Percentiles rank a stretch among this genome's conserved stretches.
Conservation (phyloP, 92 coral and sea anemone genomes). For the Epizoanthus rinbou region DNA sequence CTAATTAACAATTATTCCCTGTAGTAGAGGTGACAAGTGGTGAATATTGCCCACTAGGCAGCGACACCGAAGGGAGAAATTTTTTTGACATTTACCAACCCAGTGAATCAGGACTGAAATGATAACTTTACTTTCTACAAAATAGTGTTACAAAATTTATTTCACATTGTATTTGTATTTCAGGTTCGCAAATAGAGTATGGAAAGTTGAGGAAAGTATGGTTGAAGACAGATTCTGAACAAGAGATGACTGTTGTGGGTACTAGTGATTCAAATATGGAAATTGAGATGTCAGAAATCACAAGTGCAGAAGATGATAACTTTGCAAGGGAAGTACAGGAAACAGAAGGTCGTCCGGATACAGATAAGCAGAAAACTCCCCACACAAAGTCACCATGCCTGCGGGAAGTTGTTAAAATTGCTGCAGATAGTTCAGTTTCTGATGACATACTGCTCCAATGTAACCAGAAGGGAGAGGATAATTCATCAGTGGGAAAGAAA, state of each 20-base stretch:
- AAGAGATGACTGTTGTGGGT: slow-evolving; percentile 11
- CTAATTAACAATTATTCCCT: not conserved
- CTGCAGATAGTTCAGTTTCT: slow-evolving; percentile 41
- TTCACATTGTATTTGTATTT: not conserved
- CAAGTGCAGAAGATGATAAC: not conserved
- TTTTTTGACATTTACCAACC: not conserved
- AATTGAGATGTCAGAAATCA: not conserved
- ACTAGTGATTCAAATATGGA: not conserved
- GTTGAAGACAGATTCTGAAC: not conserved
- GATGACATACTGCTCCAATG: slow-evolving; percentile 15
- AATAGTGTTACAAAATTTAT: too few species aligned
- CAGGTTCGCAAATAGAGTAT: not conserved
- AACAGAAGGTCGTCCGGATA: not conserved
- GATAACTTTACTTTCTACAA: too few species aligned
- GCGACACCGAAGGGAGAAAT: too few species aligned
- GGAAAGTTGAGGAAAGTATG: not conserved
- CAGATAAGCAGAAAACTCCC: not conserved
- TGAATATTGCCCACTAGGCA: too few species aligned
- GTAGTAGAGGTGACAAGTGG: too few species aligned
- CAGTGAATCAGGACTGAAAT: too few species aligned
- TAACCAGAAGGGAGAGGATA: not conserved
- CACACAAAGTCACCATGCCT: not conserved
- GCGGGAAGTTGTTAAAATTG: slow-evolving; percentile 17
- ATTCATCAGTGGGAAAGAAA: slow-evolving; percentile 4
- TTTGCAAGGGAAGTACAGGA: not conserved